These are phyloP conservation scores for Spinibarbus caldwelli DNA, from an alignment of 2,797 vertebrate species.

Conservation along the genomic window DNA sequence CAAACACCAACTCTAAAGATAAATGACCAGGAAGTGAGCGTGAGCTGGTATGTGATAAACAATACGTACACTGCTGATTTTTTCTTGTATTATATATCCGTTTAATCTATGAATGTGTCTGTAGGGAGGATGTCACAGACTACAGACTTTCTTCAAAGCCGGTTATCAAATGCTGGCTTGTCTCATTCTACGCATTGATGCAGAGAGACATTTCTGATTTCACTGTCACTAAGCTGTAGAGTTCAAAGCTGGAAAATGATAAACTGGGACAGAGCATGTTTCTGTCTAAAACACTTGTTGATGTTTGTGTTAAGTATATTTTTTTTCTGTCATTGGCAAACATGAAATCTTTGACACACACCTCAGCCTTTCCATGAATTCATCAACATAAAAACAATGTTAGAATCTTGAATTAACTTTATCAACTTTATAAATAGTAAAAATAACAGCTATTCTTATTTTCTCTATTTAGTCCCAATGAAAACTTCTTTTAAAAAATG, in stretches of 20 bases:
- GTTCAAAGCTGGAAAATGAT: neutral
- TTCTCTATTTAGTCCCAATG: neutral
- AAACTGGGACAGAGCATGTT: neutral
- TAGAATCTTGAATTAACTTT: neutral
- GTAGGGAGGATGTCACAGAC: constrained; percentile 56
- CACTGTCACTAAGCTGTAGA: constrained; percentile 60
- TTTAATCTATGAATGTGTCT: neutral
- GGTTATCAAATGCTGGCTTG: constrained; percentile 64
- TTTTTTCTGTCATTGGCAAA: neutral
- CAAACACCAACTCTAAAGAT: constrained; percentile 61
- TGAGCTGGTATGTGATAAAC: constrained; percentile 57
- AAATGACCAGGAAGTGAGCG: constrained; percentile 55
- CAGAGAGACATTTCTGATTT: constrained; percentile 65
- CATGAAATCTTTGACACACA: neutral
- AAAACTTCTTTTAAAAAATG: neutral
- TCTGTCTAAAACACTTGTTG: neutral
- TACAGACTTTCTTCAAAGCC: constrained; percentile 47
- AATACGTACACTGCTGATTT: neutral
- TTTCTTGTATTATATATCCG: neutral
- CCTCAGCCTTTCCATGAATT: neutral
- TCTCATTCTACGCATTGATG: constrained; percentile 59
- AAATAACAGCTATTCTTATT: neutral
- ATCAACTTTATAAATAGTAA: neutral
- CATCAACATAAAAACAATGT: neutral
- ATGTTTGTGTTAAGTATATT: neutral